Percentiles rank a stretch among this genome's conserved stretches.
These are phyloP conservation scores for Acanthosepion esculentum DNA, from an alignment of 2,888 invertebrate genomes.

Conservation along the genomic window DNA sequence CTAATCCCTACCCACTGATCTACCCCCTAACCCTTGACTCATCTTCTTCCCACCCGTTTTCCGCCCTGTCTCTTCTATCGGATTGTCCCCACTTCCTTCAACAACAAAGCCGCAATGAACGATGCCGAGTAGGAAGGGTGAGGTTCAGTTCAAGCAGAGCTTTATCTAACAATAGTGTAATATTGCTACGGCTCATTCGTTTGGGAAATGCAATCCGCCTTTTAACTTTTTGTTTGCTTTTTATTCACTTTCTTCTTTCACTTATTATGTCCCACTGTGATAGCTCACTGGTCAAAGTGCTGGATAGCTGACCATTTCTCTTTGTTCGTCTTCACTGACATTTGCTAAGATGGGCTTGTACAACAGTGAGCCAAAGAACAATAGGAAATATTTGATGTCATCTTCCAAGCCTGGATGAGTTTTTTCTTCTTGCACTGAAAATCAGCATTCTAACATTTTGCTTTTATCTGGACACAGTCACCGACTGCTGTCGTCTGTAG, in stretches of 20 bases:
- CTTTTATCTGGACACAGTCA: too few species aligned
- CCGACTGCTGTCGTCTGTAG: too few species aligned
- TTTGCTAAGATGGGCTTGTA: too few species aligned
- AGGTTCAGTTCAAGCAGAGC: neutral
- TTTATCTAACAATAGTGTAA: conserved; percentile 22
- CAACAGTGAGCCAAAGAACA: too few species aligned
- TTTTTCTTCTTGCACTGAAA: too few species aligned
- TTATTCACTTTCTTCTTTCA: neutral
- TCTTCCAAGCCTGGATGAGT: too few species aligned
- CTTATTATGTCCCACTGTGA: neutral
- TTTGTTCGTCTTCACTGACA: neutral
- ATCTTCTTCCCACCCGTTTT: neutral
- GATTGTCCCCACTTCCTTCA: neutral
- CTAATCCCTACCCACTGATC: neutral
- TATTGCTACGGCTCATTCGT: neutral
- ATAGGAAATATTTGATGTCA: too few species aligned
- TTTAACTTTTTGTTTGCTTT: neutral
- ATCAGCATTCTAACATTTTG: too few species aligned
- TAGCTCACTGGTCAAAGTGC: neutral
- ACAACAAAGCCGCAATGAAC: neutral
- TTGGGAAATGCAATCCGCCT: neutral
- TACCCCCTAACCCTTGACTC: neutral
- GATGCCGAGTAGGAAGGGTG: neutral
- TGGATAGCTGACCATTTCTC: neutral
- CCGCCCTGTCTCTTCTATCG: neutral